phyloP scores from a whole-genome alignment of 2,113 vertebrate species.

The Gracilinanus agilis region DNA sequence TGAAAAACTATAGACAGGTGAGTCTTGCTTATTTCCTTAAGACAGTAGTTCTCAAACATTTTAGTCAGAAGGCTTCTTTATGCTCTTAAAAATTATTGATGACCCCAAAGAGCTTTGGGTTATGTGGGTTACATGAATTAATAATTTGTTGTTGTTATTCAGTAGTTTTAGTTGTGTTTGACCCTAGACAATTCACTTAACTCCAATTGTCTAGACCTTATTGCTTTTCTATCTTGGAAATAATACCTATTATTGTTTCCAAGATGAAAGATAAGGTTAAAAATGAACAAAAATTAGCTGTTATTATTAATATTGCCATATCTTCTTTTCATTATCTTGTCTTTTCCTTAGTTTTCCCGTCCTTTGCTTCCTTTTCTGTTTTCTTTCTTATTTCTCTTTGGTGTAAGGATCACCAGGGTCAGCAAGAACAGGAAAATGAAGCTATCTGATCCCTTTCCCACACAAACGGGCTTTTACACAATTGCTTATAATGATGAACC shows the following conservation, averaged over 20 bases:
- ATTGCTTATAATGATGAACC: constrained; percentile 45
- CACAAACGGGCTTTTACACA: constrained; percentile 56
- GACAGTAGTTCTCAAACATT: not conserved
- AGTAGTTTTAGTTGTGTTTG: no score
- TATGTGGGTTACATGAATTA: not conserved
- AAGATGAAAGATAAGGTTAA: no score
- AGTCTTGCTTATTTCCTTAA: not conserved
- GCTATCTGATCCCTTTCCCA: not conserved
- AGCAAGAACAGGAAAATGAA: not conserved
- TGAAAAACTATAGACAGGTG: not conserved
- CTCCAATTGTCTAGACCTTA: no score
- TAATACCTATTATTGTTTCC: no score
- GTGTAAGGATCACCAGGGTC: not conserved
- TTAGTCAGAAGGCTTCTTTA: not conserved
- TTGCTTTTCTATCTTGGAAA: no score
- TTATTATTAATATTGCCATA: not conserved
- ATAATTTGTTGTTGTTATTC: not conserved
- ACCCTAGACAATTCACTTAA: no score
- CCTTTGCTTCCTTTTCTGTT: not conserved
- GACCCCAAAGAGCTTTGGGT: not conserved
- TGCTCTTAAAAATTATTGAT: not conserved
- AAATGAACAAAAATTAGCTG: not conserved
- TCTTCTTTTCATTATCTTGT: not conserved
- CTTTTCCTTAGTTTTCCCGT: not conserved
- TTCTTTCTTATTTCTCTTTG: not conserved